phyloP scores from a whole-genome alignment of 2,113 vertebrate species.

The Periophthalmodon schlosseri region DNA sequence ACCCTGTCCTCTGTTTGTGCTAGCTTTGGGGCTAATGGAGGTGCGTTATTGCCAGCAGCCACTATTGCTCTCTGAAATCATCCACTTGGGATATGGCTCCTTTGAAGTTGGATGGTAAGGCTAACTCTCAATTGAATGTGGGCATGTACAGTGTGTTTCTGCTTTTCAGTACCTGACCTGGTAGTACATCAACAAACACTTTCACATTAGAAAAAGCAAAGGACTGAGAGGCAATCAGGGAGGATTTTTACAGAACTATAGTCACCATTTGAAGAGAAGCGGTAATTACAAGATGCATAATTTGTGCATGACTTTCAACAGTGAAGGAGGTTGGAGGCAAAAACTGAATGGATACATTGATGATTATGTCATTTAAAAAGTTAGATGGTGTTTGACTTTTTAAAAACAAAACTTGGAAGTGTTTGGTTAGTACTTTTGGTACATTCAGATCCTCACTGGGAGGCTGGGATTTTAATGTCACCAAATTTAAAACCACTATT shows the following conservation, averaged over 20 bases:
- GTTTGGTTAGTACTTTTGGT: no score
- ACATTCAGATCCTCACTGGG: no score
- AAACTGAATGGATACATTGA: no score
- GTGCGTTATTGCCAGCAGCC: slow-evolving; percentile 5
- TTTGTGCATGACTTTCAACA: no score
- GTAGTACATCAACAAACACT: not conserved
- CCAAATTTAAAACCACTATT: no score
- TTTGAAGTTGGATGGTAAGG: slow-evolving; percentile 5
- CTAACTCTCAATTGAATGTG: slow-evolving; percentile 5
- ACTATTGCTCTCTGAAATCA: not conserved
- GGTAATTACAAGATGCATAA: no score
- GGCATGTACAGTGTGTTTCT: not conserved
- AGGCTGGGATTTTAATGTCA: no score
- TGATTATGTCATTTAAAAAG: no score
- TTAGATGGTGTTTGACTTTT: no score
- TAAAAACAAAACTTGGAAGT: no score
- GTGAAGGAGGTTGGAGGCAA: no score
- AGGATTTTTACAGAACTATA: not conserved
- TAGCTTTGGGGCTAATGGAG: slow-evolving; percentile 1
- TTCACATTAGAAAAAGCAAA: not conserved
- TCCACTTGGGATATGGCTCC: slow-evolving; percentile 11
- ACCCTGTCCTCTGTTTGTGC: slow-evolving; percentile 8
- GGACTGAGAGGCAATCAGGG: not conserved
- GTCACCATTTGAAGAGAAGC: not conserved
- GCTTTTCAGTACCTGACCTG: not conserved